phyloP scores from a whole-genome alignment of 2,113 vertebrate genomes.

The Arvicanthis niloticus region DNA sequence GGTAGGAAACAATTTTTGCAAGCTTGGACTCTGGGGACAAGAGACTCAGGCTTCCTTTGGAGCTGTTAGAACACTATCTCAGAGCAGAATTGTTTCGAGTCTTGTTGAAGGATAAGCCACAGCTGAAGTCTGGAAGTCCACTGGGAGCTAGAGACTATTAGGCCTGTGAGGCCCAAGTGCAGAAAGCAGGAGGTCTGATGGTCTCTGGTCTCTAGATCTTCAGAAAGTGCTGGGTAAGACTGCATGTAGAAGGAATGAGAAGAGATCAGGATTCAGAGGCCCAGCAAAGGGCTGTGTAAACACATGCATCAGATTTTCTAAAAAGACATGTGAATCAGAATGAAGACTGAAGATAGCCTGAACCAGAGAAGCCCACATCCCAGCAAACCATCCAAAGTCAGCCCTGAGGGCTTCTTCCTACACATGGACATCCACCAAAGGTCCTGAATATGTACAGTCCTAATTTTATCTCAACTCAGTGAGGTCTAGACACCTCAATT shows the following conservation, averaged over 20 bases:
- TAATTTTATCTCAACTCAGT: background rate
- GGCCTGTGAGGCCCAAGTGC: background rate
- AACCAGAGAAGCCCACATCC: background rate
- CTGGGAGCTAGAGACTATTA: background rate
- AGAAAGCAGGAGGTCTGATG: background rate
- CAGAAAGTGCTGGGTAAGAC: background rate
- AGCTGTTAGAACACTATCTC: background rate
- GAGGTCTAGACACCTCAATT: background rate
- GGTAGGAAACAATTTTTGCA: background rate
- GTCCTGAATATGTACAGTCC: background rate
- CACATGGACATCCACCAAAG: background rate
- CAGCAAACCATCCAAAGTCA: no score
- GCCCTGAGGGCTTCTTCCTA: background rate
- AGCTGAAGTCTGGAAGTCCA: background rate
- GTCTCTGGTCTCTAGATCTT: background rate
- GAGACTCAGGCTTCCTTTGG: background rate
- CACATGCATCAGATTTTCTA: background rate
- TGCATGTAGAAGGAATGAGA: background rate
- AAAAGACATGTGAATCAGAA: background rate
- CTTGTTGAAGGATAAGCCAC: background rate
- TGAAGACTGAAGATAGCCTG: accelerated
- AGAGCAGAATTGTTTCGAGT: background rate
- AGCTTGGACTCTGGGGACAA: background rate
- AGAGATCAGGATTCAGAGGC: background rate
- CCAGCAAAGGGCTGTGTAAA: background rate